Base-by-base conservation (phyloP, 2,797 vertebrate genomes). In the Peromyscus attwateri region DNA sequence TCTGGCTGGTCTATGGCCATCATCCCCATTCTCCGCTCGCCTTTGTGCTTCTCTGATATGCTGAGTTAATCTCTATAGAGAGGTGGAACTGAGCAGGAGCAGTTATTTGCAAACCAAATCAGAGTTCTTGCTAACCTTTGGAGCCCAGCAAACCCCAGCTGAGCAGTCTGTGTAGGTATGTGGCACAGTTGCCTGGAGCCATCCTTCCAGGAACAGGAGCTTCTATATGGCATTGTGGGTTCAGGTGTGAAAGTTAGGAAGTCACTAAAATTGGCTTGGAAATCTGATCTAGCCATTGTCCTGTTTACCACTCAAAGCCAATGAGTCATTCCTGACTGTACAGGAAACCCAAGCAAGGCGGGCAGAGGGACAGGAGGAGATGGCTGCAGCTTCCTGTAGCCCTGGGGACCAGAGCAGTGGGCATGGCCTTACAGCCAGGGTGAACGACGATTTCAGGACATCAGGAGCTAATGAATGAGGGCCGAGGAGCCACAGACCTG, bases 231-330 rank as follows among this genome's bases (percentile, higher is more conserved):
- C 64, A 6, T n/a, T 85, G 66, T 89, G 11, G 1, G 55, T 87
- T 92, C 76, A 46, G 37, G 55, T 75, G 4, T 66, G 46, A 76
- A n/a, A 64, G 31, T 92, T 46, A 66, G 79, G 73, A 87, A 66
- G 43, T 77, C 37, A 40, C 79, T 77, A 73, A 43, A 60, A 52
- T 71, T 92, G 83, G 46, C 68, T 12, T 87, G 82, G 73, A 80
- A 80, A 95, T 93, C n/a, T 49, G 92, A 90, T 84, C 71, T 40
- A 60, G 76, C 87, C 27, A 34, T 49, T 94, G 96, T 92, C 64
- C 64, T 95, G 6, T 29, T 95, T 92, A 64, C n/a, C 64, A 60
- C 66, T 88, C 25, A 40, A 62, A 81, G 88, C 31, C 87, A 70
- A 68, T 25, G 16, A 64, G 31, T 97, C 60, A 46, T 80, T 68